phyloP scores from a whole-genome alignment of 1,140 invertebrate genomes.

The Drosophila dunni region DNA sequence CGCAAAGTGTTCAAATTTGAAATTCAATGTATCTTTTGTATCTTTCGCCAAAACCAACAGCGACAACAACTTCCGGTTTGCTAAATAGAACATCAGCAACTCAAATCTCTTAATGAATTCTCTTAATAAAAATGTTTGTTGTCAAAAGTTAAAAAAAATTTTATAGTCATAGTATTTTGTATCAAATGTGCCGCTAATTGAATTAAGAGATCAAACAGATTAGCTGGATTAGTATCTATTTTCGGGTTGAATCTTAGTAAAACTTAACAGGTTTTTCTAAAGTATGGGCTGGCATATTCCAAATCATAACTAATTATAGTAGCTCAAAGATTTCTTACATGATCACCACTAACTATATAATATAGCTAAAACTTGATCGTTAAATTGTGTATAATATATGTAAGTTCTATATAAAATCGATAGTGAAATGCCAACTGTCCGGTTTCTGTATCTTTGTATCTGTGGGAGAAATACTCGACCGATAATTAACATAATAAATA shows the following conservation, averaged over 20 bases:
- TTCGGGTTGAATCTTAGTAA: too few relatives aligned
- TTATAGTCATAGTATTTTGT: neutral
- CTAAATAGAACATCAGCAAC: neutral
- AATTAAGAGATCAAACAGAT: slow-evolving; percentile 9
- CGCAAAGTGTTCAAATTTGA: neutral
- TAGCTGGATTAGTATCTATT: too few relatives aligned
- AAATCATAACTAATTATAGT: too few relatives aligned
- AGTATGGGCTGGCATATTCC: too few relatives aligned
- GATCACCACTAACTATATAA: too few relatives aligned
- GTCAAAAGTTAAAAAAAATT: neutral
- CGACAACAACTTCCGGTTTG: slow-evolving; percentile 10
- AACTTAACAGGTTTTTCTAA: too few relatives aligned
- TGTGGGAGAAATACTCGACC: neutral
- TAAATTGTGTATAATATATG: neutral
- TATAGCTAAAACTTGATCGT: neutral
- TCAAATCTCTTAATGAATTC: neutral
- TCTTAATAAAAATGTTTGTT: slow-evolving; percentile 2
- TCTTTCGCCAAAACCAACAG: neutral
- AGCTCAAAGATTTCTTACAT: too few relatives aligned
- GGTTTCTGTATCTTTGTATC: neutral
- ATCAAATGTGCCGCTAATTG: slow-evolving; percentile 13
- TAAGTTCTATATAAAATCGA: neutral
- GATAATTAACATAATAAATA: slow-evolving; percentile 17
- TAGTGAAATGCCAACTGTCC: neutral
- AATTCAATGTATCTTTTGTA: neutral